Conservation (phyloP, 2,797 vertebrate species). For the Crocodylus rhombifer region DNA sequence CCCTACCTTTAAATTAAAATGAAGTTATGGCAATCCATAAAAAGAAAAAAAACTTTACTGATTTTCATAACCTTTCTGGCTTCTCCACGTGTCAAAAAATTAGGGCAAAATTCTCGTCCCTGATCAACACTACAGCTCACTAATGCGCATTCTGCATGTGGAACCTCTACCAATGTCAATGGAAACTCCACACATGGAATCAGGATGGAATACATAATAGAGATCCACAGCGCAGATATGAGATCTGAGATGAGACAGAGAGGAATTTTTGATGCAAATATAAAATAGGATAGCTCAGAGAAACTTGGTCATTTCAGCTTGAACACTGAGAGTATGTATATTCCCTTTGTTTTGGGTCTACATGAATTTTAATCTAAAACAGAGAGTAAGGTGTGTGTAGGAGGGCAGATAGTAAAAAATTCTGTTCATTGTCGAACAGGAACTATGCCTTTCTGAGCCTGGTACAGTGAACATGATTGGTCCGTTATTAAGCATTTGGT, state of each 20-base stretch:
- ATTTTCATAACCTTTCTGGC: too few relatives aligned
- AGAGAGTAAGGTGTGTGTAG: neutral
- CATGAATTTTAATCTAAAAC: neutral
- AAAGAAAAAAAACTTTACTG: neutral
- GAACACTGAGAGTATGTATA: accelerated
- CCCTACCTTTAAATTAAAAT: neutral
- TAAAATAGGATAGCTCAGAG: neutral
- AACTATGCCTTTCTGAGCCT: neutral
- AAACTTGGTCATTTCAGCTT: accelerated
- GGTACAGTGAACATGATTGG: accelerated
- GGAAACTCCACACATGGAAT: neutral
- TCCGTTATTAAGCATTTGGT: too few relatives aligned
- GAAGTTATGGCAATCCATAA: neutral
- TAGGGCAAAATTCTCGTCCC: neutral
- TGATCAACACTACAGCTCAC: neutral
- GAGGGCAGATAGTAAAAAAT: neutral
- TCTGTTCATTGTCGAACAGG: neutral
- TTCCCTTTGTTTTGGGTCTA: neutral
- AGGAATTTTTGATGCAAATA: neutral
- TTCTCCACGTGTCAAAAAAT: neutral
- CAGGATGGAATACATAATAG: neutral
- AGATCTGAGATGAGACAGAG: neutral
- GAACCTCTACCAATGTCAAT: accelerated
- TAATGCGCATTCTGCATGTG: accelerated
- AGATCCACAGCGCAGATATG: neutral